Conservation (phyloP, 2,797 vertebrate genomes). For the Pangasius mekongensis region DNA sequence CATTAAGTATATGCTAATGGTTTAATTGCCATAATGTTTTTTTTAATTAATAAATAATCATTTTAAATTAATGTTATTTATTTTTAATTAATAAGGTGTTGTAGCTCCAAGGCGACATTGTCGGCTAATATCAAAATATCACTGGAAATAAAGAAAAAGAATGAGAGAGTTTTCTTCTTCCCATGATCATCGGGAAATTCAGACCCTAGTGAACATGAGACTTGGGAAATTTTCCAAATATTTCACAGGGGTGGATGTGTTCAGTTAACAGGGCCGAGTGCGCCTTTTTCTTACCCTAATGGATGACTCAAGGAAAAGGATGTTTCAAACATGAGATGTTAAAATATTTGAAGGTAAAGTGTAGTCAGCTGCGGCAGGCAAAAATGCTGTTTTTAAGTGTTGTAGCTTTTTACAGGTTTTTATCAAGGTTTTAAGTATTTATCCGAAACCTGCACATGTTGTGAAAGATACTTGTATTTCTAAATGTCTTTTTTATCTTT, state of each 20-base stretch:
- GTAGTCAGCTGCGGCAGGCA: background rate
- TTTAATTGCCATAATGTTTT: background rate
- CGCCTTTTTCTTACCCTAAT: background rate
- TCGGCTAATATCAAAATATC: background rate
- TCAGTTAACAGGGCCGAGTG: background rate
- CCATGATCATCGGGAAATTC: background rate
- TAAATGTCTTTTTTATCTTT: background rate
- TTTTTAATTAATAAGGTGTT: background rate
- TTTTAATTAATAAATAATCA: background rate
- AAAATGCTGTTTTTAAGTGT: background rate
- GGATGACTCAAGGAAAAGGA: background rate
- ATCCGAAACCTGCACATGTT: background rate
- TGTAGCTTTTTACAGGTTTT: background rate
- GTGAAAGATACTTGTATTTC: too few relatives aligned
- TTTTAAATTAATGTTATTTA: background rate
- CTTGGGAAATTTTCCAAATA: background rate
- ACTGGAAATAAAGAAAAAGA: background rate
- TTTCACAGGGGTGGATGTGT: background rate
- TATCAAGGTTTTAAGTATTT: background rate
- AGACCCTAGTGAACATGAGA: background rate
- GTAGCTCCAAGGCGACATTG: background rate
- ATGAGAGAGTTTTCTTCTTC: background rate
- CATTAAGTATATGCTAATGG: background rate
- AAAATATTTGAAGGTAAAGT: background rate
- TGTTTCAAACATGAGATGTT: background rate